Evolutionary conservation across 1,140 invertebrate species (phyloP), one percentile per base, ranked within the genome.

Genomic region (Drosophila busckii): DNA sequence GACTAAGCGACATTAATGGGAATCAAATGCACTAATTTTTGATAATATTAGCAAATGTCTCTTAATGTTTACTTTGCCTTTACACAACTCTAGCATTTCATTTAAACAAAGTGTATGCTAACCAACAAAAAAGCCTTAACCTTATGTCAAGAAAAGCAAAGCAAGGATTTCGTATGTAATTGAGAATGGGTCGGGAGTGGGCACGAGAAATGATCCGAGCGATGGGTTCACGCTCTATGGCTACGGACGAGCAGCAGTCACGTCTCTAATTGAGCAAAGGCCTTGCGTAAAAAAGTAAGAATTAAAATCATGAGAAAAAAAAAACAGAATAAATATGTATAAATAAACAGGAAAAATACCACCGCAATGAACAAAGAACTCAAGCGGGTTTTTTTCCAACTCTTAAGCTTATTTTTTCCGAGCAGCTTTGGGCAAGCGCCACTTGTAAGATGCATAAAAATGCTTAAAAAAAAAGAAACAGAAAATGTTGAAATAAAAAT

Each of bases 391-490:
- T 65, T 82, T 80, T 82, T 64, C 45, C 65, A n/a, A 54, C 54
- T 82, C 42, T 64, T 80, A 80, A 80, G 73, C 73, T 80, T 73
- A 82, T 80, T 80, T 80, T 46, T 69, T 55, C 64, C 32, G 49
- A 75, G 70, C 64, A 15, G 69, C 69, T 71, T 71, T 71, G 32
- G 41, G 52, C 53, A 31, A 73, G 52, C 48, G 52, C 35, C 58
- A 52, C 64, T 40, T 45, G 46, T 56, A 61, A 80, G 73, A 80
- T 68, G 68, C 71, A 60, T 64, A 64, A 68, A 67, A 44, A 64
- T 32, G 8, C 23, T 52, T 16, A 16, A 25, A n/a, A 13, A 40
- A 63, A 63, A 63, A 60, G 56, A 80, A 78, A 59, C 56, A 59
- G 19, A 58, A 58, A 58, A 54, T 38, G n/a, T n/a, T n/a, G n/a